Conservation (phyloP, 2,888 invertebrate species). For the Hydropsyche betteni region DNA sequence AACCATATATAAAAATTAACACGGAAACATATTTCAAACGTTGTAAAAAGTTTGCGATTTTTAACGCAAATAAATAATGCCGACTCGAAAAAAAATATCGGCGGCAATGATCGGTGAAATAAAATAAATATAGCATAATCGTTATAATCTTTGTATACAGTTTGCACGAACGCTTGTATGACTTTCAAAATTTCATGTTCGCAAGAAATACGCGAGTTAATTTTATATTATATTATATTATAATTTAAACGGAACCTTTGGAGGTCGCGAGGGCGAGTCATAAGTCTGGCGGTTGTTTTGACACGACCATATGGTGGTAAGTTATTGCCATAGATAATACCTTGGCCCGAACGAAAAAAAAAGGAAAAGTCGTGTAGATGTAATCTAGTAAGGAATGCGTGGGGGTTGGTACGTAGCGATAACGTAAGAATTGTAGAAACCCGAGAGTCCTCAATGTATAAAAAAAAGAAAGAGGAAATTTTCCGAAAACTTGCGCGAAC, state of each 20-base stretch:
- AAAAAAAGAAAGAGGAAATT: no score
- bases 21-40: no score
- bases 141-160: no score
- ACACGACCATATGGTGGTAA: slow-evolving; percentile 33
- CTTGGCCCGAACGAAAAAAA: slow-evolving; percentile 8
- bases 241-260: slow-evolving; percentile 21
- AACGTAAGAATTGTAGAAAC: slow-evolving; percentile 21
- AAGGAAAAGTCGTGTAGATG: slow-evolving; percentile 30
- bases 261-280: slow-evolving; percentile 17
- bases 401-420: slow-evolving; percentile 8
- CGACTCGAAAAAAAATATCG: no score
- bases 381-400: slow-evolving; percentile 25
- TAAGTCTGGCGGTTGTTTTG: slow-evolving; percentile 28
- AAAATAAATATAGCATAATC: no score
- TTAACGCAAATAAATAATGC: no score
- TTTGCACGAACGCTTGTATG: no score
- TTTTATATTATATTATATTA: slow-evolving; percentile 22
- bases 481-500: no score
- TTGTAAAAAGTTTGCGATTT: no score
- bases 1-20: no score
- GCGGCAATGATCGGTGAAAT: no score
- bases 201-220: slow-evolving; percentile 3
- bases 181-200: no score
- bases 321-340: slow-evolving; percentile 26
- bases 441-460: not conserved